Conservation (phyloP, 2,113 vertebrate species). For the Spermophilus dauricus region DNA sequence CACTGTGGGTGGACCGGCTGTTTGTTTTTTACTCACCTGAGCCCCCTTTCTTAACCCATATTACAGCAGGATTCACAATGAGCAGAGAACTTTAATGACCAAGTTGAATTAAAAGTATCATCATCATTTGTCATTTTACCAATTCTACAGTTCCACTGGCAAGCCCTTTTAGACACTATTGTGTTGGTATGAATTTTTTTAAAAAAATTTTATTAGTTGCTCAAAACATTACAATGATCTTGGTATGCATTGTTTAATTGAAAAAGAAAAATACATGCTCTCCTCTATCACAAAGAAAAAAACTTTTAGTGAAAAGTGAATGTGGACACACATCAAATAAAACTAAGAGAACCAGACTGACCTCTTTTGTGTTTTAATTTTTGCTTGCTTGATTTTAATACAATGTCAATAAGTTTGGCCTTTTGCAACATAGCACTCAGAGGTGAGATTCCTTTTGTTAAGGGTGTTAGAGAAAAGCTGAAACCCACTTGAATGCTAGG, state of each 20-base stretch:
- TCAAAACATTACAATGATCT: too few relatives aligned
- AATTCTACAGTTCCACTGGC: background rate
- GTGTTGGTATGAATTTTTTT: background rate
- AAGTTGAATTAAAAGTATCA: background rate
- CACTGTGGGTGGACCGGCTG: background rate
- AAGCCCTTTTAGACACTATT: background rate
- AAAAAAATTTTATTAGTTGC: too few relatives aligned
- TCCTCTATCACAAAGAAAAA: background rate
- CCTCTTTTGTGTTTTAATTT: background rate
- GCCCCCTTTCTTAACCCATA: background rate
- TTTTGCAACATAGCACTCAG: background rate
- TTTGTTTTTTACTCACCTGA: background rate
- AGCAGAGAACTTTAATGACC: constrained; percentile 7
- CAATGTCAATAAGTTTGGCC: background rate
- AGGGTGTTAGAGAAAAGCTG: background rate
- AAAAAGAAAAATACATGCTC: constrained; percentile 12
- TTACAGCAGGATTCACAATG: background rate
- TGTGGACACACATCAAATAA: background rate
- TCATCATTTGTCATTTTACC: background rate
- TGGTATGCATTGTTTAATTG: background rate
- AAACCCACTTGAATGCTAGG: background rate
- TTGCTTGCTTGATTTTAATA: constrained; percentile 7
- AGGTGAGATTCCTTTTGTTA: background rate
- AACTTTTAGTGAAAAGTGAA: background rate
- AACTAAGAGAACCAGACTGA: background rate